A percentile compares a stretch with the other conserved stretches of the same genome.
These are phyloP conservation scores for Chaitophorus viminalis DNA, from an alignment of 2,888 invertebrate genomes.

Conservation along the genomic window DNA sequence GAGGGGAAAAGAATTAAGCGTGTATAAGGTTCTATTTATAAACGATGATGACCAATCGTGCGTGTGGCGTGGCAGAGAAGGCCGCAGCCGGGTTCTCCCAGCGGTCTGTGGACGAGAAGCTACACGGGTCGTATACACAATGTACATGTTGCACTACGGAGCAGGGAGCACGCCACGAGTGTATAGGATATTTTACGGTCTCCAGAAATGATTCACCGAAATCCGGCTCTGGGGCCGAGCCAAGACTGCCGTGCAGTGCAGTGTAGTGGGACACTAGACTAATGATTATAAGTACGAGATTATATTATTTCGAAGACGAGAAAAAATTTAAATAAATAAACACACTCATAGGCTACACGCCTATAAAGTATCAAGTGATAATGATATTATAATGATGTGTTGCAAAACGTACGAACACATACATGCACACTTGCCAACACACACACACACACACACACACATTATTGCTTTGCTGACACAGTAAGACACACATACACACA, in stretches of 20 bases:
- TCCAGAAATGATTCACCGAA: conserved; percentile 53
- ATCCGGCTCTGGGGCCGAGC: conserved; percentile 21
- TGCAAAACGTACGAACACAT: background rate
- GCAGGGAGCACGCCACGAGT: background rate
- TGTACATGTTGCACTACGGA: background rate
- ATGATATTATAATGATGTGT: background rate
- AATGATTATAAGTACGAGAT: background rate
- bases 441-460: background rate
- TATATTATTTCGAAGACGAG: background rate
- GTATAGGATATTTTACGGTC: background rate
- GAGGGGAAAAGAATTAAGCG: background rate
- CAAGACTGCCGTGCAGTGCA: too few species aligned
- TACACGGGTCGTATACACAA: background rate
- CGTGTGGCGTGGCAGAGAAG: background rate
- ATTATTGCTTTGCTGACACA: too few species aligned
- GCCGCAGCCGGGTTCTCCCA: conserved; percentile 8
- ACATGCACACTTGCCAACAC: too few species aligned
- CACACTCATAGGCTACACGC: too few species aligned
- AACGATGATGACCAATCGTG: background rate
- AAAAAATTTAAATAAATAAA: conserved; percentile 3
- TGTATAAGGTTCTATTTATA: conserved; percentile 37
- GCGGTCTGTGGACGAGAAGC: conserved; percentile 11
- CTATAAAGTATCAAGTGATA: background rate
- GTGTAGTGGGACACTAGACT: too few species aligned
- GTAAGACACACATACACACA: background rate